Percentiles rank a stretch among this genome's conserved stretches.
Conservation (phyloP, 2,888 invertebrate species). For the Steromphala cineraria region DNA sequence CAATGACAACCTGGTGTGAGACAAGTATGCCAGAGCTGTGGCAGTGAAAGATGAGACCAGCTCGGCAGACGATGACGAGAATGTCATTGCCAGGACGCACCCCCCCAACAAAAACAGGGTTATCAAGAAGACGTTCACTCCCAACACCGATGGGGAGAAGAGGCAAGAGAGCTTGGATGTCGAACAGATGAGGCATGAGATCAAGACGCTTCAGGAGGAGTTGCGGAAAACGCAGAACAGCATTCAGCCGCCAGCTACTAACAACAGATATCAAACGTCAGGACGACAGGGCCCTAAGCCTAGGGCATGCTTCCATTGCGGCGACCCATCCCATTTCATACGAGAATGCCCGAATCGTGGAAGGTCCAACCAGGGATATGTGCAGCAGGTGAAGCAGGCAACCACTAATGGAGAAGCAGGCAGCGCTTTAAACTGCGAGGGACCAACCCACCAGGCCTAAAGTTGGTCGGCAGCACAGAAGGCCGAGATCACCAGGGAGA, state of each 20-base stretch:
- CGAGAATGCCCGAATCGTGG: constrained; percentile 13
- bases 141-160: not conserved
- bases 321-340: constrained; percentile 23
- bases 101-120: not conserved
- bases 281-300: not conserved
- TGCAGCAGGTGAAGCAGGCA: not conserved
- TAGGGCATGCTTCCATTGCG: constrained; percentile 24
- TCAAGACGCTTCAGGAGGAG: not conserved
- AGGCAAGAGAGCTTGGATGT: not conserved
- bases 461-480: too few species aligned
- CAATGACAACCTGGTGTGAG: not conserved
- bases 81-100: too few species aligned
- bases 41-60: not conserved
- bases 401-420: not conserved
- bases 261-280: not conserved
- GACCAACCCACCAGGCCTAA: too few species aligned
- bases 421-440: too few species aligned
- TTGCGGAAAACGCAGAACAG: not conserved
- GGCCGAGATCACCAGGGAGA: not conserved
- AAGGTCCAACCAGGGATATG: not conserved
- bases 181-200: not conserved
- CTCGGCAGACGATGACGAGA: not conserved
- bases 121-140: not conserved
- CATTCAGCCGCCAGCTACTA: not conserved
- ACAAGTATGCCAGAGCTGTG: not conserved